These are phyloP conservation scores for Oostethus manadensis DNA, from an alignment of 2,113 vertebrate genomes.

Conservation along the genomic window DNA sequence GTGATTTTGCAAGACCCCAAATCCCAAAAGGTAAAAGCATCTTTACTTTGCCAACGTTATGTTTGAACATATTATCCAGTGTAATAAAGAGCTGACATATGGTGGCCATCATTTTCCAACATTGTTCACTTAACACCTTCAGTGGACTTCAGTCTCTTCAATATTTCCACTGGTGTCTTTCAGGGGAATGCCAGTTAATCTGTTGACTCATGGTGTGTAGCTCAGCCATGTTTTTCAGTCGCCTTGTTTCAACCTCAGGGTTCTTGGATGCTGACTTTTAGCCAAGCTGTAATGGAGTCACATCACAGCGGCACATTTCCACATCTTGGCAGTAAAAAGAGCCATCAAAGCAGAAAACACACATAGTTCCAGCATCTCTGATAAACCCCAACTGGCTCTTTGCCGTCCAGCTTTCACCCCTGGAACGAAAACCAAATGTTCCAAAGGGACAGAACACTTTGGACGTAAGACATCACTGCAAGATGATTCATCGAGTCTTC, in stretches of 20 bases:
- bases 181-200: constrained; percentile 24
- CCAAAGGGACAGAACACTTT: constrained; percentile 8
- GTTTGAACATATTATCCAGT: too few relatives aligned
- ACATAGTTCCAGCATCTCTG: constrained; percentile 35
- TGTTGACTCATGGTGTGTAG: constrained; percentile 30
- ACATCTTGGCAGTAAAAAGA: constrained; percentile 58
- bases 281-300: constrained; percentile 39
- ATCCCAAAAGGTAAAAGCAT: too few relatives aligned
- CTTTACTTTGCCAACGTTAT: too few relatives aligned
- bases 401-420: constrained; percentile 25
- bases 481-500: constrained; percentile 15
- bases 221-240: constrained; percentile 37
- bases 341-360: constrained; percentile 63
- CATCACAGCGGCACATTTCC: constrained; percentile 47
- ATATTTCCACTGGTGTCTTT: constrained; percentile 39
- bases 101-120: constrained; percentile 30
- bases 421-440: constrained; percentile 7
- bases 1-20: too few relatives aligned
- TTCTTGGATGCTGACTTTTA: constrained; percentile 34
- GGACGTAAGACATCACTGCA: constrained; percentile 5
- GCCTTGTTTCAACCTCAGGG: not conserved
- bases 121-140: constrained; percentile 23
- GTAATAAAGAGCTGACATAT: constrained; percentile 11
- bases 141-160: constrained; percentile 9
- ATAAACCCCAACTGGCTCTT: constrained; percentile 28